Conservation (phyloP, 2,888 invertebrate genomes). For the Elmis aenea region DNA sequence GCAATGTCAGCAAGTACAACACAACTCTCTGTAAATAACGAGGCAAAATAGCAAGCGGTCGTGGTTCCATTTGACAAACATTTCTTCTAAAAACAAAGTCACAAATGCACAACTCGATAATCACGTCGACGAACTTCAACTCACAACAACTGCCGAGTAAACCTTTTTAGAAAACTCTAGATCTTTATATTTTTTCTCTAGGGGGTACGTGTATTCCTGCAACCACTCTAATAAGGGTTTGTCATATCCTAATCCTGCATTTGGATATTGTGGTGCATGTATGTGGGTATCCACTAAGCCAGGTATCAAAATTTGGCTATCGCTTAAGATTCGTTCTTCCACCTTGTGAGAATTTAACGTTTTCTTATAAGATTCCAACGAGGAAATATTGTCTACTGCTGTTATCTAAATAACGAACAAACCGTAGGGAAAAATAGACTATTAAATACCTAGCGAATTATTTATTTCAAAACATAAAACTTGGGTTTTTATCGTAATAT, state of each 20-base stretch:
- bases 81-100: constrained; percentile 62
- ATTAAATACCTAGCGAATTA: no score
- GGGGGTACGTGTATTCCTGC: constrained; percentile 76
- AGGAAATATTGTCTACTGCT: constrained; percentile 24
- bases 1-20: constrained; percentile 65
- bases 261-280: constrained; percentile 86
- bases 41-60: constrained; percentile 83
- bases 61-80: constrained; percentile 78
- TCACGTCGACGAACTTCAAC: no score
- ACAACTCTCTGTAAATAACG: constrained; percentile 67
- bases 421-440: not conserved
- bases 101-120: no score
- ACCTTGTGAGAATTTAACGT: not conserved
- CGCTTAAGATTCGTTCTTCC: constrained; percentile 30
- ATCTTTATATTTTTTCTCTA: constrained; percentile 70
- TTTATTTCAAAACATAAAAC: no score
- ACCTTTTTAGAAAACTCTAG: constrained; percentile 62
- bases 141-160: constrained; percentile 77
- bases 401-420: constrained; percentile 15
- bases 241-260: constrained; percentile 78
- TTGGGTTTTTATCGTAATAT: no score
- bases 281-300: constrained; percentile 88
- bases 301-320: constrained; percentile 72
- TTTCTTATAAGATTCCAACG: constrained; percentile 33
- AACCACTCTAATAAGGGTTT: constrained; percentile 80